A percentile compares a stretch with the other conserved stretches of the same genome.
phyloP scores from a whole-genome alignment of 1,140 invertebrate species.

The Chionoecetes opilio region DNA sequence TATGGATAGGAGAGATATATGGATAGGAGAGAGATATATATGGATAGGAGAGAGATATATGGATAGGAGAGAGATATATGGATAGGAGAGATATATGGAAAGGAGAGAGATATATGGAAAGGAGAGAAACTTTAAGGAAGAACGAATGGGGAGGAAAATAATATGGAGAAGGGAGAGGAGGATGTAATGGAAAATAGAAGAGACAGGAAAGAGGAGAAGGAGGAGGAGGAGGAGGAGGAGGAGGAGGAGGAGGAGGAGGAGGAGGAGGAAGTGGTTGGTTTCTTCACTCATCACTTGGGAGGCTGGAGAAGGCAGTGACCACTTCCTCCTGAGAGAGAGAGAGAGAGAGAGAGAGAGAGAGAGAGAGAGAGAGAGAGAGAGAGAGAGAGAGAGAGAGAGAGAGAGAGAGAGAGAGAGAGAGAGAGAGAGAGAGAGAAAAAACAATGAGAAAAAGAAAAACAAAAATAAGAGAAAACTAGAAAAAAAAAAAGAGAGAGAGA shows the following conservation, averaged over 20 bases:
- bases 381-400: neutral
- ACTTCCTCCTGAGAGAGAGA: neutral
- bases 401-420: no score
- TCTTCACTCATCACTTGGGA: neutral
- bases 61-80: neutral
- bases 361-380: constrained; percentile 12
- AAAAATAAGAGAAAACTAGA: no score
- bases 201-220: neutral
- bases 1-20: no score
- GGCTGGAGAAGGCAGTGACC: neutral
- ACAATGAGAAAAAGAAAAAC: no score
- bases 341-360: constrained; percentile 25
- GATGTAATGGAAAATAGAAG: neutral
- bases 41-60: no score
- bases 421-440: no score
- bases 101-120: neutral
- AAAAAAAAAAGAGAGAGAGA: no score
- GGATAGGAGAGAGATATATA: no score
- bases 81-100: neutral
- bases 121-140: neutral
- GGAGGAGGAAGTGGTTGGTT: neutral
- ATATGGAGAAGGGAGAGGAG: no score
- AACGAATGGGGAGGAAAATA: neutral
- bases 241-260: neutral
- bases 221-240: neutral